phyloP scores from a whole-genome alignment of 2,888 invertebrate species.

The Caenorhabditis uteleia region DNA sequence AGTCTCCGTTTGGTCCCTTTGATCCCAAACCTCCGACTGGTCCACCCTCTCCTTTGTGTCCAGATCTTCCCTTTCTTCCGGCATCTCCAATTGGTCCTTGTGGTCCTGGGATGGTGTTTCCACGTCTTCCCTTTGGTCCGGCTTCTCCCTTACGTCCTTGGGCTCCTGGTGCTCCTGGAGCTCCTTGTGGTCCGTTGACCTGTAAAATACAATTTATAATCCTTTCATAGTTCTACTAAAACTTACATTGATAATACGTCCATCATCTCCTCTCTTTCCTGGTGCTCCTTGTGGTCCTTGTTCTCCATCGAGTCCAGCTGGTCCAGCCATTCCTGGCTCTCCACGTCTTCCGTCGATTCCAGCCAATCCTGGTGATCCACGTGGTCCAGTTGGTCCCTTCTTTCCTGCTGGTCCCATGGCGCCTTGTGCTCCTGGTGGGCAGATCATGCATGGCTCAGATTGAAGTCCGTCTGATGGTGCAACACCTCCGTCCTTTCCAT shows the following conservation, averaged over 20 bases:
- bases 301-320: conserved; percentile 62
- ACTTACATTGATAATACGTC: conserved; percentile 51
- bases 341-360: conserved; percentile 67
- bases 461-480: conserved; percentile 51
- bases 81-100: conserved; percentile 61
- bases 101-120: conserved; percentile 56
- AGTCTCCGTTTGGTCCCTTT: conserved; percentile 57
- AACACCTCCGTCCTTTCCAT: conserved; percentile 56
- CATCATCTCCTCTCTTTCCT: conserved; percentile 59
- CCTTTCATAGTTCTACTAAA: not conserved
- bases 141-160: conserved; percentile 59
- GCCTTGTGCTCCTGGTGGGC: conserved; percentile 66
- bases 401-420: conserved; percentile 59
- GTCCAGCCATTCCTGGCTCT: conserved; percentile 68
- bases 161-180: conserved; percentile 53
- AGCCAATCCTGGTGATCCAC: conserved; percentile 58
- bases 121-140: conserved; percentile 59
- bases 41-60: conserved; percentile 56
- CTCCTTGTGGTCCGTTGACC: conserved; percentile 56
- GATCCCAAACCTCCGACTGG: conserved; percentile 56
- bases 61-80: conserved; percentile 53
- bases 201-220: conserved; percentile 3
- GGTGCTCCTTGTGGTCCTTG: conserved; percentile 53
- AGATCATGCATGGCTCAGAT: conserved; percentile 66
- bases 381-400: conserved; percentile 64